Base-by-base conservation (phyloP, 2,797 vertebrate genomes). In the Syngnathus rostellatus region DNA sequence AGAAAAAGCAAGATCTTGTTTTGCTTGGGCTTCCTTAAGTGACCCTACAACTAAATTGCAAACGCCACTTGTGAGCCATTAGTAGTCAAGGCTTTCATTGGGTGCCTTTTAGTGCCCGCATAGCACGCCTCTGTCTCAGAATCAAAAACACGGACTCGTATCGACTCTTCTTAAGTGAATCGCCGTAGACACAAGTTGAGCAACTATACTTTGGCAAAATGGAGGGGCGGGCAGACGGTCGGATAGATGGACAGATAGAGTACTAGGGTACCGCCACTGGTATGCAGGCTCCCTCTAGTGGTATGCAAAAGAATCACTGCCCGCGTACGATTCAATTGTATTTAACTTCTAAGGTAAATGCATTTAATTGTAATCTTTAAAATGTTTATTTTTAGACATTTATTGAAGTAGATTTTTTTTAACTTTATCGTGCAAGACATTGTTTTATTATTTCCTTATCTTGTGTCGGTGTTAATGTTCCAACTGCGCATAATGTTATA, bases 11-110 rank as follows among this genome's bases (percentile, higher is more conserved):
- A 16, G 65, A 63, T 65, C 19, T 61, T 70, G 5, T 43, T 19
- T 72, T 37, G 21, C 71, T 54, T 38, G 62, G 68, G 50, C 10
- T 51, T 67, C 7, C 0, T 39, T 19, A 63, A 68, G 65, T 63
- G 50, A 68, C 76, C 38, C 50, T 68, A 31, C 46, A 64, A 71
- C 68, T 70, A 67, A 68, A 51, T 60, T 63, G 31, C 50, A 71
- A 67, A 65, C 46, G 70, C 25, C 66, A 45, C 51, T 46, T 45
- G 45, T 3, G 21, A 45, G 60, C 17, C 25, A 40, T 69, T 67
- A 8, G 63, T 19, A 19, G 38, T 65, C 48, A 43, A 2, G n/a
- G 62, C 66, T 72, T 61, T 37, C 51, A 6, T 62, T 14, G 21
- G 7, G 8, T 31, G 21, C 11, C 23, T 55, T 53, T 55, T n/a